Conservation (phyloP, 2,113 vertebrate species). For the Melanocharis versteri region DNA sequence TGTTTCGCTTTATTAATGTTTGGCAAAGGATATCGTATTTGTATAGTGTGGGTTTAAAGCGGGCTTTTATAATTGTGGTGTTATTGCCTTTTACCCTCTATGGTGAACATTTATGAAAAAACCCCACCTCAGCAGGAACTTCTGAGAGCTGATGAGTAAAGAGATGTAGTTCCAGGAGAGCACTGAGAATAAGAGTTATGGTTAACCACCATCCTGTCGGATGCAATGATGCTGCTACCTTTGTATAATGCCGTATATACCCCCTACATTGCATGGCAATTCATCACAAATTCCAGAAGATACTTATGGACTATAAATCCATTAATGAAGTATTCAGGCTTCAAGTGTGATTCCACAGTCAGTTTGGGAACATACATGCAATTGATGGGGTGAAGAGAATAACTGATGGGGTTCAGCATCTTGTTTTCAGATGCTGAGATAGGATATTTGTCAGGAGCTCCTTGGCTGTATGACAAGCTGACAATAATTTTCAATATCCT, state of each 20-base stretch:
- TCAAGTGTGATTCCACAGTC: background rate
- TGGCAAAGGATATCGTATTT: background rate
- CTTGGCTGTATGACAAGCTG: background rate
- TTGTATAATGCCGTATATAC: background rate
- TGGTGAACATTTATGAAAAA: background rate
- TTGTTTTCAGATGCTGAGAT: background rate
- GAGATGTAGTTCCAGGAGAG: background rate
- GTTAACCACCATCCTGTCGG: background rate
- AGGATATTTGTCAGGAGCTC: background rate
- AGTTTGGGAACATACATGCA: background rate
- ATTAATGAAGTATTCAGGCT: background rate
- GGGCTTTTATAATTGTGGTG: background rate
- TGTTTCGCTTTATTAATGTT: background rate
- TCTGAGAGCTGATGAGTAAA: background rate
- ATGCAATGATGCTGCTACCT: background rate
- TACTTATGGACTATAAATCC: background rate
- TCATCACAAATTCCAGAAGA: background rate
- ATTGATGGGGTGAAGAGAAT: background rate
- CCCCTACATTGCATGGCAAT: rapidly evolving
- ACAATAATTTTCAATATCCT: background rate
- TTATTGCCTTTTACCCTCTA: background rate
- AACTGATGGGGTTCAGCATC: background rate
- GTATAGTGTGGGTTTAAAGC: background rate
- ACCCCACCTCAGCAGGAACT: background rate
- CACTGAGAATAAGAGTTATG: no score